Evolutionary conservation across 1,140 invertebrate genomes (phyloP).

Genomic region (Bactericera cockerelli): DNA sequence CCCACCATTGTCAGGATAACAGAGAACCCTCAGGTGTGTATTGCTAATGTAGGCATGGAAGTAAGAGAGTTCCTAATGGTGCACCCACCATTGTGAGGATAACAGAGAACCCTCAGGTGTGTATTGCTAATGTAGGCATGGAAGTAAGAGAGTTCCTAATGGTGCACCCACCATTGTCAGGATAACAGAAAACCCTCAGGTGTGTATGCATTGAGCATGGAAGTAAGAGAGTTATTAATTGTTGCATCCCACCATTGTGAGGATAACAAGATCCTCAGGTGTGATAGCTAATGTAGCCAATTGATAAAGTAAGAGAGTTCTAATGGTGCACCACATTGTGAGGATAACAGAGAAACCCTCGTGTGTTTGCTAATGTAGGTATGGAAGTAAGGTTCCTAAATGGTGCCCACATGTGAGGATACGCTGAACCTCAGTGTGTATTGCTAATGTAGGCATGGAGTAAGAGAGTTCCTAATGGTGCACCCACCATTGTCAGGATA

Average conservation of each 20-base stretch:
- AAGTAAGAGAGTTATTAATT: no score
- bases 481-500: neutral
- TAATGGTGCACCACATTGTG: neutral
- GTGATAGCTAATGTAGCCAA: no score
- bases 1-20: neutral
- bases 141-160: no score
- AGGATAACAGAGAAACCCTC: neutral
- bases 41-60: no score
- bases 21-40: no score
- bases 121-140: no score
- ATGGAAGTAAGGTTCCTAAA: neutral
- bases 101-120: neutral
- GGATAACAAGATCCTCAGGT: no score
- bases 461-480: neutral
- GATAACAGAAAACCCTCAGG: conserved; percentile 7
- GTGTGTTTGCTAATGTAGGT: neutral
- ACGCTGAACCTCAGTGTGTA: no score
- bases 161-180: neutral
- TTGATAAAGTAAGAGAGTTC: no score
- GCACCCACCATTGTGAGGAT: neutral
- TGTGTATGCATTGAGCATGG: neutral
- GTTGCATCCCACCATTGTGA: no score
- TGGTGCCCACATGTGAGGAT: no score
- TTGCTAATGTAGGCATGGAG: no score
- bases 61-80: neutral